Evolutionary conservation across 1,140 invertebrate genomes (phyloP), one percentile per base, ranked within the genome.

Genomic region (Euura lappo): DNA sequence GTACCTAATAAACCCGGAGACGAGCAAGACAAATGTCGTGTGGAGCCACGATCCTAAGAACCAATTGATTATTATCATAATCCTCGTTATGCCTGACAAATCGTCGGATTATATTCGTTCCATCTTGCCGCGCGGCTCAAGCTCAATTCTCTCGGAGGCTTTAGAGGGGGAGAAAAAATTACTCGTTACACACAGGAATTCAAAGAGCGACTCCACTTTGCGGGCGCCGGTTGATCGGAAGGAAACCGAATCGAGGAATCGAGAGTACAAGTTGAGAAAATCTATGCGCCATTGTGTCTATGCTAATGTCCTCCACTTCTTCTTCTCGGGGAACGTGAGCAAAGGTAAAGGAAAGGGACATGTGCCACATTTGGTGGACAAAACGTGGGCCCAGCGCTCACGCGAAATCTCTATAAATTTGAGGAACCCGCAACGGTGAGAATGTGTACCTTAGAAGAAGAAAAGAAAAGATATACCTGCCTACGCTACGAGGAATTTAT

Each of bases 31-130:
- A 68, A 68, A 68, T 68, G 66, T 68, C 66, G 66, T 68, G 66
- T 68, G 66, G 66, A 68, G 66, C 66, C 66, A 44, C 44, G 66
- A 68, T 68, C 66, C 66, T 68, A 44, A 68, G 69, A 70, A 28
- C 69, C 44, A 70, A 70, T 70, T 70, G 69, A 70, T 70, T 70
- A 70, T 70, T 70, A 70, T 70, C 69, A 70, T 70, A 70, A 70
- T 70, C 69, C 69, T 70, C 69, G 69, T 70, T 70, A 70, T 13
- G 69, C 44, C 69, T 70, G 69, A 70, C 69, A 70, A 70, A 70
- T 70, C 69, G 69, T 47, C 69, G 69, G 69, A 70, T 70, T 70
- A 70, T 42, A 45, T 45, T 70, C 69, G n/a, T 70, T 45, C 69
- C 42, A 70, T 70, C 45, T 13, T 44, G 10, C 69, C 69, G 69